Evolutionary conservation across 2,888 invertebrate genomes (phyloP), one percentile per base, ranked within the genome.

Genomic region (Vannuccia rotundouncinata): DNA sequence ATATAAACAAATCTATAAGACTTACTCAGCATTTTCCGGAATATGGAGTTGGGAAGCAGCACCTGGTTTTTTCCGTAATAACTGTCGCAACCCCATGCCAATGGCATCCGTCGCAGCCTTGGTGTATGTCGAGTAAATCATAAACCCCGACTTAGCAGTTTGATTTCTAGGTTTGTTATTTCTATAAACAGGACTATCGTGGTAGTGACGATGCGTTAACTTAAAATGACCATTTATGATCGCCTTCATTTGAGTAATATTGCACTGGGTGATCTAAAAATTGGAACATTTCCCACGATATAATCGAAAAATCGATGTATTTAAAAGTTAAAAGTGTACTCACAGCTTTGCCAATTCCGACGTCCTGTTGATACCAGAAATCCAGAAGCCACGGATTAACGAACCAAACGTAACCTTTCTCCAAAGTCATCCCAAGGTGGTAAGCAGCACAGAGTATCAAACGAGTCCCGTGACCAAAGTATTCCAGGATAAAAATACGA

Each of bases 381-480:
- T n/a, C 29, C 0, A n/a, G 5, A 79, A 86, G 86, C 92, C 93
- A 92, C 45, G 91, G 90, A 0, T 95, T 94, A 80, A 95, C 89
- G 85, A 95, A 93, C 95, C 95, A 95, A 0, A 93, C 92, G 87
- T 92, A 93, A 59, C 93, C 93, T 83, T 92, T 88, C 29, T 84
- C 82, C 0, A 86, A 85, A 30, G 88, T 88, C 88, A 89, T 88
- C 75, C 84, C 84, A 1, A 80, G 60, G 13, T 80, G 29, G 22
- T 17, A 59, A 81, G 80, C 80, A 0, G 80, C 80, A 31, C 80
- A 80, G 80, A 80, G 27, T 13, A 66, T 31, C 31, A 81, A 1
- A 27, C 80, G 29, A 10, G 80, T 81, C 5, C 59, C 80, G 1
- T 80, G 27, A 22, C 17, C 60, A 81, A 80, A 80, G 60, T 80